Percentiles rank a stretch among this genome's conserved stretches.
phyloP scores from a whole-genome alignment of 2,113 vertebrate species.

The Neofelis nebulosa region DNA sequence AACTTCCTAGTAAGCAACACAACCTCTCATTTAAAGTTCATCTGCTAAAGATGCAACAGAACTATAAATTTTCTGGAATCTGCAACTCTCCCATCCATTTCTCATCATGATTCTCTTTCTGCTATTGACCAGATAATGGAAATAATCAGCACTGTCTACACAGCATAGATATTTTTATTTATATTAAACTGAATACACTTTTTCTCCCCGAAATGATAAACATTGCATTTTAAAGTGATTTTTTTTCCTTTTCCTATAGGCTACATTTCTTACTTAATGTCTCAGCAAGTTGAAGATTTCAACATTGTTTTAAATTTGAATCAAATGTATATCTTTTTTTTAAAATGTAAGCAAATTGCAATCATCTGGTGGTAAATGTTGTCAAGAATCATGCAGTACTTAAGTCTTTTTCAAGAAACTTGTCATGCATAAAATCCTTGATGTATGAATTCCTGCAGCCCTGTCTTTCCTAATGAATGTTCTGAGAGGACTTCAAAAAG shows the following conservation, averaged over 20 bases:
- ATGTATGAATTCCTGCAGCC: background rate
- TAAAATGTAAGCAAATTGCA: constrained; percentile 31
- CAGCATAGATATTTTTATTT: constrained; percentile 15
- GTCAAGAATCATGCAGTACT: constrained; percentile 3
- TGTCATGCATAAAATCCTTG: background rate
- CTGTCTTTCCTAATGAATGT: constrained; percentile 16
- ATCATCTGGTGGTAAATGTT: constrained; percentile 35
- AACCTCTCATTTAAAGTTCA: background rate
- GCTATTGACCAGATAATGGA: background rate
- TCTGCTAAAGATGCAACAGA: background rate
- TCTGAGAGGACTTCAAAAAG: constrained; percentile 52
- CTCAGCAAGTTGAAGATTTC: background rate
- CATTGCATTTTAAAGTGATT: constrained; percentile 39
- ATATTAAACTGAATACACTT: background rate
- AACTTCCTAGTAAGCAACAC: background rate
- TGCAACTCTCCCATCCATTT: background rate
- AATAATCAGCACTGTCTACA: background rate
- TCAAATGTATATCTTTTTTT: constrained; percentile 32
- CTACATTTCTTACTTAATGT: background rate
- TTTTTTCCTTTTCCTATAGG: background rate
- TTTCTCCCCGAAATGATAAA: background rate
- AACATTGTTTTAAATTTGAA: constrained; percentile 50
- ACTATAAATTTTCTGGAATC: constrained; percentile 1
- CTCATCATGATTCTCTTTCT: background rate
- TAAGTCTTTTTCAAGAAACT: constrained; percentile 39